These are phyloP conservation scores for Ceratoteleas bidentatus DNA, from an alignment of 1,140 invertebrate genomes.

Conservation along the genomic window DNA sequence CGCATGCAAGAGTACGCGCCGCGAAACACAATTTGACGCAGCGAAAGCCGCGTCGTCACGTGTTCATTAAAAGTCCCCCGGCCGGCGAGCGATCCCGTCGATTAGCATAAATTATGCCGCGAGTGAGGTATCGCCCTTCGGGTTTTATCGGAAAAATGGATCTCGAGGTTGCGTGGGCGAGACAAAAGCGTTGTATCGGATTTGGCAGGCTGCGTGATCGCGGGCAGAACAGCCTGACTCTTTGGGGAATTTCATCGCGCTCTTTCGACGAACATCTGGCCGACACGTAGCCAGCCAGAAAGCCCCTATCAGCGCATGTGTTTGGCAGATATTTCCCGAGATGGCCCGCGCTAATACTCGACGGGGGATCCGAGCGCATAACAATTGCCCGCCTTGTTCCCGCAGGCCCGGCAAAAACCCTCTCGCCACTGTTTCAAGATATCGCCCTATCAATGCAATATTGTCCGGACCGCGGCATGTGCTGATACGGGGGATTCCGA, in stretches of 20 bases:
- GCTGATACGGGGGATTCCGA: slow-evolving; percentile 18
- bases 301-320: slow-evolving; percentile 77
- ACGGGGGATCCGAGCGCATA: slow-evolving; percentile 47
- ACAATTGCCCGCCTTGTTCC: slow-evolving; percentile 52
- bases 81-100: background rate
- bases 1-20: too few relatives aligned
- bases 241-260: slow-evolving; percentile 73
- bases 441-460: slow-evolving; percentile 58
- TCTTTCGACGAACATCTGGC: slow-evolving; percentile 74
- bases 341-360: slow-evolving; percentile 47
- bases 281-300: slow-evolving; percentile 66
- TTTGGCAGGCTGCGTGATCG: slow-evolving; percentile 46
- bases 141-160: slow-evolving; percentile 52
- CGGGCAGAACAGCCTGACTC: slow-evolving; percentile 53
- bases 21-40: too few relatives aligned
- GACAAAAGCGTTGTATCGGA: slow-evolving; percentile 49
- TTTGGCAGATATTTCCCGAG: slow-evolving; percentile 72
- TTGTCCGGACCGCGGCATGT: slow-evolving; percentile 18
- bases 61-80: too few relatives aligned
- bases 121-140: slow-evolving; percentile 18
- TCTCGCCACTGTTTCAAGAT: slow-evolving; percentile 47
- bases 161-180: slow-evolving; percentile 30
- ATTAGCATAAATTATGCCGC: slow-evolving; percentile 42
- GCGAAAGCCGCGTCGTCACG: too few relatives aligned
- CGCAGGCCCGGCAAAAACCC: slow-evolving; percentile 39